Conservation (phyloP, 2,888 invertebrate genomes). For the Elmis aenea region DNA sequence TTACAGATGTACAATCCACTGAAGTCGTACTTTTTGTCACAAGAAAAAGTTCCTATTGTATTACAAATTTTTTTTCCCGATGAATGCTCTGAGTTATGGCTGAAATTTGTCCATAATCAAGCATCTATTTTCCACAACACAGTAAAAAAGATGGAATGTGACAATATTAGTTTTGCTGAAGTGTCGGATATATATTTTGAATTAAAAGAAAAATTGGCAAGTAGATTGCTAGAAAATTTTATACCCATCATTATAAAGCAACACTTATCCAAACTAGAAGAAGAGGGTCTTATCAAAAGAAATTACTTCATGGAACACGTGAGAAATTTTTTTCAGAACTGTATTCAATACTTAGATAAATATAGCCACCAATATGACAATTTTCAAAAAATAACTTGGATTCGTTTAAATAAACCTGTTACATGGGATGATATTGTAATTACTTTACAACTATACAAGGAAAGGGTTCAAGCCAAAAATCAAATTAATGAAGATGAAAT, state of each 20-base stretch:
- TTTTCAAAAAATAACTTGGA: no score
- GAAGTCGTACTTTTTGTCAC: constrained; percentile 28
- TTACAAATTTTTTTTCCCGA: constrained; percentile 22
- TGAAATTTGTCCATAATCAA: constrained; percentile 19
- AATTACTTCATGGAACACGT: no score
- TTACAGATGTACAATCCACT: constrained; percentile 27
- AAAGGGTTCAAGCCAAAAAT: no score
- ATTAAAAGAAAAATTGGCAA: neutral
- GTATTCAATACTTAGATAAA: no score
- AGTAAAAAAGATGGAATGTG: constrained; percentile 1
- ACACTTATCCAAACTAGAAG: neutral
- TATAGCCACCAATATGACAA: no score
- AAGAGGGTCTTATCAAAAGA: neutral
- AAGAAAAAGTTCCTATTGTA: constrained; percentile 26
- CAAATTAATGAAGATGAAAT: no score
- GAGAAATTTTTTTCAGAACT: no score
- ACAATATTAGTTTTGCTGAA: neutral
- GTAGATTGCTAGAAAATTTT: neutral
- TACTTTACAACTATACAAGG: no score
- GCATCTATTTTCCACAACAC: no score
- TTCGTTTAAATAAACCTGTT: no score
- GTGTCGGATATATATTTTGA: neutral
- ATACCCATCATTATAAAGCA: constrained; percentile 1
- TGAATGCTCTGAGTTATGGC: constrained; percentile 15
- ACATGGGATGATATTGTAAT: no score